Conservation (phyloP, 2,113 vertebrate species). For the Tympanuchus pallidicinctus region DNA sequence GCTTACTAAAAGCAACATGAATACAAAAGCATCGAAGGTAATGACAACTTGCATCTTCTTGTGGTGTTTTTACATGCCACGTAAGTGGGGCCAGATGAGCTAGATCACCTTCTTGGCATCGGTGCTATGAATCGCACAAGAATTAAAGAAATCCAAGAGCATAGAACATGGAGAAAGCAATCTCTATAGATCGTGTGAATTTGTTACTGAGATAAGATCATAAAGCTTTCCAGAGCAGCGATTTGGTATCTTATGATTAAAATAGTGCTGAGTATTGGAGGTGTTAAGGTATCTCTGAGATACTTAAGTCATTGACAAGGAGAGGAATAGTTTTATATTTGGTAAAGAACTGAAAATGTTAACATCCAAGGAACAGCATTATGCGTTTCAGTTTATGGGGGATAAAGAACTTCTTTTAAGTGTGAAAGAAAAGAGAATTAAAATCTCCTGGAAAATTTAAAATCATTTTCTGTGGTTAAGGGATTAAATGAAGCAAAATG, state of each 20-base stretch:
- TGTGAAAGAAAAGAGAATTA: background rate
- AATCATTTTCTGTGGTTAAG: conserved; percentile 57
- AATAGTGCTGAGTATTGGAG: background rate
- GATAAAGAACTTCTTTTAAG: background rate
- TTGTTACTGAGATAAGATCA: background rate
- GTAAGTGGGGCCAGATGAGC: background rate
- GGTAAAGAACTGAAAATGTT: background rate
- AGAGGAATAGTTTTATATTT: background rate
- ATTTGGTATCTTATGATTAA: background rate
- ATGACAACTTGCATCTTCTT: background rate
- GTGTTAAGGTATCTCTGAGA: background rate
- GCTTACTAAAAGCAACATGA: background rate
- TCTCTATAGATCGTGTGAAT: background rate
- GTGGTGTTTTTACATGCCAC: fast-evolving
- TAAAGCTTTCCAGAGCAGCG: background rate
- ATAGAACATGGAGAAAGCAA: background rate
- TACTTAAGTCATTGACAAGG: background rate
- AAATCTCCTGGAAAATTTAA: conserved; percentile 67
- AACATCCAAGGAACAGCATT: background rate
- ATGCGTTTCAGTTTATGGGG: background rate
- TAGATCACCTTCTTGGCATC: background rate
- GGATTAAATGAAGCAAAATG: conserved; percentile 67
- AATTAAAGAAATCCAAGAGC: background rate
- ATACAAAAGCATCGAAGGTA: background rate
- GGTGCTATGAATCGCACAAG: background rate